Evolutionary conservation across 2,113 vertebrate species (phyloP), one percentile per base, ranked within the genome.

Genomic region (Nycticebus coucang): DNA sequence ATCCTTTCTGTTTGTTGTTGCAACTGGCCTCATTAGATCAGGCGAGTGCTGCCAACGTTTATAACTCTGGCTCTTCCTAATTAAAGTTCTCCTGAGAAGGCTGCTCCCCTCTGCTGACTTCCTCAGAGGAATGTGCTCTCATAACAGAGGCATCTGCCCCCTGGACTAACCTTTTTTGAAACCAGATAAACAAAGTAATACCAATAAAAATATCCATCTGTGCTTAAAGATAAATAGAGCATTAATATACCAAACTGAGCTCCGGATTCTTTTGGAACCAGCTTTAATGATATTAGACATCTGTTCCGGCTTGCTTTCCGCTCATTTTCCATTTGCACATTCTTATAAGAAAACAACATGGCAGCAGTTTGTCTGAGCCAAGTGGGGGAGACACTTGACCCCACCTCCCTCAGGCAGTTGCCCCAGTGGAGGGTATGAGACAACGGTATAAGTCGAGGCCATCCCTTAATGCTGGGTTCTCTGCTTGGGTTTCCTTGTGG

Each of bases 191-290:
- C 98, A 98, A 97, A 98, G 98, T 98, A 98, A 98, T 98, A 98
- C 98, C 98, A 98, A 98, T 98, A 98, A 99, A 99, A 99, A 98
- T 98, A 99, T 98, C 98, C 98, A 98, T 99, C 98, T 98, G 98
- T 98, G 98, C 98, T 98, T 98, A 97, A 99, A 98, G 98, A 98
- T 98, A 98, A 99, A 99, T 98, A 99, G 98, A 98, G 97, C 98
- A 98, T 98, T 98, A 98, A 98, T 99, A 98, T 91, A 98, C 98
- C 98, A 98, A 98, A 96, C 98, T 95, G 97, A 17, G 83, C 93
- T 97, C 98, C 98, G 98, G 97, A 97, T 98, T 98, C 97, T 98
- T 97, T 98, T 96, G 97, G 97, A 98, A 97, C 95, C 97, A 95
- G 91, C 96, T 98, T 98, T 98, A 98, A 98, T 98, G 98, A 98